phyloP scores from a whole-genome alignment of 2,888 invertebrate genomes.

The Dynastes hyllus region DNA sequence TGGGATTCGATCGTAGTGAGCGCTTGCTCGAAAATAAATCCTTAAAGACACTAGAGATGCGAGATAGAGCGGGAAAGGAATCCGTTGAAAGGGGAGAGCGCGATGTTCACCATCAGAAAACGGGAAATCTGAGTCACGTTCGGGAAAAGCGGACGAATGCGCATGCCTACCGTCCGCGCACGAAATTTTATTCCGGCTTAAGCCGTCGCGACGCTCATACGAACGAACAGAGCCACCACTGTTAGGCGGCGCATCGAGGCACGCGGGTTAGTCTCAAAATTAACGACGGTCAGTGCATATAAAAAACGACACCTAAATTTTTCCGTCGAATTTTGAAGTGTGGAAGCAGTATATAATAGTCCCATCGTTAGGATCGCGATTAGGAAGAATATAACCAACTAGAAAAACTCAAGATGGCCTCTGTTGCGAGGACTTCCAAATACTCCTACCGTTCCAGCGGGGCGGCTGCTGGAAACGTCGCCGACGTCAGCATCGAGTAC shows the following conservation, averaged over 20 bases:
- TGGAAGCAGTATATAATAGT: background rate
- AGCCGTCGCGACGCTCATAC: conserved; percentile 74
- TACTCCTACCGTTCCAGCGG: conserved; percentile 94
- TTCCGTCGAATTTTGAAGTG: background rate
- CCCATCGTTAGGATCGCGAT: background rate
- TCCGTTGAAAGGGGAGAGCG: background rate
- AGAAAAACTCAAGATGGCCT: conserved; percentile 64
- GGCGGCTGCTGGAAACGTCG: conserved; percentile 78
- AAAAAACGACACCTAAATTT: background rate
- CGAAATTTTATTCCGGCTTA: conserved; percentile 65
- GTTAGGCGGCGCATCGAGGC: conserved; percentile 74
- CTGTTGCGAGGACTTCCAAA: conserved; percentile 84
- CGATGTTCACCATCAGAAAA: conserved; percentile 59
- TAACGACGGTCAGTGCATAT: conserved; percentile 68
- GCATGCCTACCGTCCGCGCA: conserved; percentile 60
- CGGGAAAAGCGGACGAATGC: conserved; percentile 51
- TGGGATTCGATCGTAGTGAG: no score
- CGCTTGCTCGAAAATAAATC: conserved; percentile 59
- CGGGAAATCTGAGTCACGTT: conserved; percentile 64
- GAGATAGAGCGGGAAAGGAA: background rate
- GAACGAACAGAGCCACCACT: conserved; percentile 76
- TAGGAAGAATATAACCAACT: conserved; percentile 42
- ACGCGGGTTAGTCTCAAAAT: conserved; percentile 68
- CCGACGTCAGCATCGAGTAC: conserved; percentile 97
- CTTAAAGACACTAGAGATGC: conserved; percentile 60